Evolutionary conservation across 2,888 invertebrate genomes (phyloP).

Genomic region (Arctia plantaginis): DNA sequence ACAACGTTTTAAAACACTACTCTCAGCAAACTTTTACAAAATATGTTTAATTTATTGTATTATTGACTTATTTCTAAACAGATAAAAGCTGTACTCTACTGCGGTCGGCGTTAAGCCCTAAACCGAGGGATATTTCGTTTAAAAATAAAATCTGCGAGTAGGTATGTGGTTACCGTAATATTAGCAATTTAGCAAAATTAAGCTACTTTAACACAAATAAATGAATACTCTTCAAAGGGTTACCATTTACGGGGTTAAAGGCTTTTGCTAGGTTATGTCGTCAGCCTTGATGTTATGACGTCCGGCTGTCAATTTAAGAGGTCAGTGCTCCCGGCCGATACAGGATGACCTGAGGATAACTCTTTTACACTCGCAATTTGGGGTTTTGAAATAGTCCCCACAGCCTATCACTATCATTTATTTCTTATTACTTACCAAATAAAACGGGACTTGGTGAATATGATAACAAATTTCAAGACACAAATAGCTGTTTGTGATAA

Average conservation of each 20-base stretch:
- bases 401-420: not conserved
- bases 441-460: not conserved
- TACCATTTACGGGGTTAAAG: not conserved
- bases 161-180: not conserved
- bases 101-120: not conserved
- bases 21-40: no score
- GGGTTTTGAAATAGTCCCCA: not conserved
- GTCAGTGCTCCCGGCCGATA: conserved; percentile 1
- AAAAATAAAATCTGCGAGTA: not conserved
- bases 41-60: no score
- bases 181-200: not conserved
- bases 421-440: not conserved
- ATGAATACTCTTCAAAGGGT: not conserved
- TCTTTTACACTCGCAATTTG: not conserved
- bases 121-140: not conserved
- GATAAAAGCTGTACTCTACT: no score
- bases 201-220: not conserved
- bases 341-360: not conserved
- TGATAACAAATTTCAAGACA: not conserved
- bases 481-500: not conserved
- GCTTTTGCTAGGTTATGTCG: not conserved
- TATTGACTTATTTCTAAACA: no score
- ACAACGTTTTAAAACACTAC: no score
- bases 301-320: conserved; percentile 4
- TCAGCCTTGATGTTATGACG: conserved; percentile 11